Evolutionary conservation across 2,888 invertebrate species (phyloP).

Genomic region (Dermolepida albohirtum): DNA sequence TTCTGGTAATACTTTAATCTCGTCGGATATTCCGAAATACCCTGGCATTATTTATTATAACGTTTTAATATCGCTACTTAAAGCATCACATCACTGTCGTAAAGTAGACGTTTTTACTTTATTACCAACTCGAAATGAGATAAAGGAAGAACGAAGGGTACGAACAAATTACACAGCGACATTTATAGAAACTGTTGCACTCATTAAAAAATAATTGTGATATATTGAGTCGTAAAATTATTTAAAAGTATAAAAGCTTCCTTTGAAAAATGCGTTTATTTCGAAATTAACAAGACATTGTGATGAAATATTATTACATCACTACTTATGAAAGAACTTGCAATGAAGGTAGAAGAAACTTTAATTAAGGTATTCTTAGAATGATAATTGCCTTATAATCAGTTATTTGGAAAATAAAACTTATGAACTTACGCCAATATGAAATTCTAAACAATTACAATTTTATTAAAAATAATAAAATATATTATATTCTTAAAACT

Average conservation of each 20-base stretch:
- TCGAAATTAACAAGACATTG: slow-evolving; percentile 32
- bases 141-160: slow-evolving; percentile 7
- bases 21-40: not conserved
- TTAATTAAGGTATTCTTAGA: no score
- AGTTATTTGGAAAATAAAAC: no score
- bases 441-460: no score
- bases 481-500: no score
- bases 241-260: slow-evolving; percentile 25
- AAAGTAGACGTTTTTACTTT: slow-evolving; percentile 23
- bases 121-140: slow-evolving; percentile 12
- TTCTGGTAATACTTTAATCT: slow-evolving; percentile 26
- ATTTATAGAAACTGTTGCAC: slow-evolving; percentile 32
- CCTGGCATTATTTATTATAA: slow-evolving; percentile 21
- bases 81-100: slow-evolving; percentile 25
- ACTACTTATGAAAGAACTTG: no score
- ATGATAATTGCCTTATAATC: no score
- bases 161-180: slow-evolving; percentile 22
- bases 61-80: slow-evolving; percentile 15
- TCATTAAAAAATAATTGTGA: slow-evolving; percentile 38
- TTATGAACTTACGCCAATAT: no score
- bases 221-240: slow-evolving; percentile 29
- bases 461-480: no score
- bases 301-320: slow-evolving; percentile 28
- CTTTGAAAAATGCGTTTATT: slow-evolving; percentile 24
- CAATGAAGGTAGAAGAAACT: no score